Conservation (phyloP, 1,140 invertebrate genomes). For the Saxidomus purpurata region DNA sequence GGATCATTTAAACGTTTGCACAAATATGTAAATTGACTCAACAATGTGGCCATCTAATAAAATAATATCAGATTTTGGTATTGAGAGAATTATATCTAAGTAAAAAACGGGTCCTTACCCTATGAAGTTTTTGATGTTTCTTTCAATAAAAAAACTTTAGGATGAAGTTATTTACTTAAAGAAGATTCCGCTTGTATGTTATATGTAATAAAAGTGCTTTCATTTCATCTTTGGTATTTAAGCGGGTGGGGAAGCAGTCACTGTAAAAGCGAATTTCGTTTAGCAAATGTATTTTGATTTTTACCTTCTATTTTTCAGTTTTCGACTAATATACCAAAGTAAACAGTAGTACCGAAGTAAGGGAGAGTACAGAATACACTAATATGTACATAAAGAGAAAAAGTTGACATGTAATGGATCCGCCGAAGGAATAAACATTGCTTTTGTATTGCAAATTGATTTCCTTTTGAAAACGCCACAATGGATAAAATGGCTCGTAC, state of each 20-base stretch:
- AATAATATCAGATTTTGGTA: slow-evolving; percentile 44
- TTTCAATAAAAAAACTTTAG: background rate
- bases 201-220: slow-evolving; percentile 11
- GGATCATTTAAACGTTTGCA: slow-evolving; percentile 54
- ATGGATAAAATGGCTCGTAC: slow-evolving; percentile 58
- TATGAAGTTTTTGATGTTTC: background rate
- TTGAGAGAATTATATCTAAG: background rate
- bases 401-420: slow-evolving; percentile 46
- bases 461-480: slow-evolving; percentile 48
- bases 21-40: slow-evolving; percentile 64
- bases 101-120: background rate
- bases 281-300: background rate
- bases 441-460: slow-evolving; percentile 49
- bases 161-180: background rate
- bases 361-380: background rate
- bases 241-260: background rate
- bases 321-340: background rate
- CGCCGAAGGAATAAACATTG: slow-evolving; percentile 39
- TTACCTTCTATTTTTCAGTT: background rate
- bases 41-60: slow-evolving; percentile 34
- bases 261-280: background rate
- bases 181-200: background rate
- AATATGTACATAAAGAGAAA: slow-evolving; percentile 1
- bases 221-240: background rate
- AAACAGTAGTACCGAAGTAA: background rate